A percentile compares a stretch with the other conserved stretches of the same genome.
Evolutionary conservation across 2,113 vertebrate species (phyloP).

Genomic region (Burhinus oedicnemus): DNA sequence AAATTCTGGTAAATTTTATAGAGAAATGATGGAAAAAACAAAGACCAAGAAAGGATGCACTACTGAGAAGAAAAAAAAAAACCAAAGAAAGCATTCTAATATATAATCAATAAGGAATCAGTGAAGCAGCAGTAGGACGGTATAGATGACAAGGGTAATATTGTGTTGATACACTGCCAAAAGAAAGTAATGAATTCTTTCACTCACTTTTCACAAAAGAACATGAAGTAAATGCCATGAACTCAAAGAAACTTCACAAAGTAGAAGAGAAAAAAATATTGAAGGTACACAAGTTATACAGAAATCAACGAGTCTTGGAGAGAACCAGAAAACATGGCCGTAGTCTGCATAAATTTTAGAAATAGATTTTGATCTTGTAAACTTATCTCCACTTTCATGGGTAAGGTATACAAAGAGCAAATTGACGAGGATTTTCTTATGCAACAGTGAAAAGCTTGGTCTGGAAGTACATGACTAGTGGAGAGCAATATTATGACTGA

Average conservation of each 20-base stretch:
- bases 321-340: background rate
- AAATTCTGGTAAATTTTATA: background rate
- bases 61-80: background rate
- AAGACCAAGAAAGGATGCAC: background rate
- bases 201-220: background rate
- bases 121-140: background rate
- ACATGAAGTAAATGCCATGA: background rate
- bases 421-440: background rate
- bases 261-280: background rate
- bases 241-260: background rate
- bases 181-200: constrained; percentile 35
- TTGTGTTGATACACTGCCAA: background rate
- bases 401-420: background rate
- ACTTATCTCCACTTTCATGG: background rate
- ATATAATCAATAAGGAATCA: background rate
- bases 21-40: background rate
- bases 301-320: background rate
- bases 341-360: background rate
- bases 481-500: background rate
- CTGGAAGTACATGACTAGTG: background rate
- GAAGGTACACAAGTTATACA: background rate
- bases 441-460: background rate
- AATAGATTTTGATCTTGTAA: background rate
- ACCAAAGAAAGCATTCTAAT: background rate
- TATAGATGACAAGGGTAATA: background rate